Base-by-base conservation (phyloP, 1,140 invertebrate genomes). In the Leptinotarsa defecta region DNA sequence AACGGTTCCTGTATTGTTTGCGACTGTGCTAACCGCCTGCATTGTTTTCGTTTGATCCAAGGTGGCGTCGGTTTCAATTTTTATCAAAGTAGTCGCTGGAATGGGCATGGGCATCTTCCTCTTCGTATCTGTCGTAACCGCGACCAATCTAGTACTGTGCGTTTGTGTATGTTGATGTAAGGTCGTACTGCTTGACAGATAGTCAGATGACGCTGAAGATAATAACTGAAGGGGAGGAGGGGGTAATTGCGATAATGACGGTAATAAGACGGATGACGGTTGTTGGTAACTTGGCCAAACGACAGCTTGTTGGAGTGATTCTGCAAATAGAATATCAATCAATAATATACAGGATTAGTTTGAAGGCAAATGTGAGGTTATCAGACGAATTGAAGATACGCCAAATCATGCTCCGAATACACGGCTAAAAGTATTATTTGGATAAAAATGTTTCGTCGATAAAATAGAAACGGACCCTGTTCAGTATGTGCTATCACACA, bases 251-350 rank as follows among this genome's bases (percentile, higher is more conserved):
- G 79, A 73, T 52, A 80, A 52, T 17, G 79, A 80, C 19, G 91
- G 91, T 62, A 92, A 86, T 43, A 92, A 83, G 22, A 91, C 84
- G 2, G 90, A 87, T 5, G 90, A 88, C 52, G 88, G 88, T 84
- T 88, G 91, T 67, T 88, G 88, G 79, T 91, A 90, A 80, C 88
- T 90, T 68, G 91, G 91, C 92, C 89, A 92, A 4, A 93, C 91
- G n/a, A 93, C 91, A 1, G 92, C 89, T 83, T 93, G 92, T 79
- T 92, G 92, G 84, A 91, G 88, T 82, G 92, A 89, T 85, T 94
- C 93, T 88, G 64, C 4, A 65, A 65, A 34, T 65, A 22, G 15
- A 65, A 65, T 43, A 43, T 43, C 8, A 43, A 43, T 43, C 34
- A 43, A 11, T 43, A 43, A 43, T 43, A 43, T 11, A 11, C 2